Evolutionary conservation across 2,888 invertebrate genomes (phyloP), one percentile per base, ranked within the genome.

Genomic region (Lasioglossum zephyrum): DNA sequence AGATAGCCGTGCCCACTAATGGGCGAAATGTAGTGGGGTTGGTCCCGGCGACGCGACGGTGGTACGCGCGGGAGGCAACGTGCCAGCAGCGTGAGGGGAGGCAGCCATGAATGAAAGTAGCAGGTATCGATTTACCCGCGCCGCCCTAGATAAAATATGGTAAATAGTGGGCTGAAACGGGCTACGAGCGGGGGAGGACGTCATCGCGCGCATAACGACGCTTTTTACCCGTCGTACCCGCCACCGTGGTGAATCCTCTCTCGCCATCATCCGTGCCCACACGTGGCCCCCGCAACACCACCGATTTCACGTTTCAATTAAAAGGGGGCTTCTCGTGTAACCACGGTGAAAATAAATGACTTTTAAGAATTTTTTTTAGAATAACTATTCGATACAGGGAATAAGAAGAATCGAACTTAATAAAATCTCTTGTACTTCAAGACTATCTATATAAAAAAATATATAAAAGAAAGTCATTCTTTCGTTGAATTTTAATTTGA

Each of bases 31-130:
- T 53, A 87, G 86, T 86, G 85, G 85, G 87, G 84, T 83, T 85
- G 75, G 82, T 89, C 86, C 77, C 84, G 83, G 47, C 47, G 47
- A 47, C 47, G 47, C 47, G 60, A 26, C n/a, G 87, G 89, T 91
- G 91, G 92, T 89, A 88, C 89, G 87, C 86, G 90, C 66, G 66
- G 36, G 88, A 91, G 92, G 92, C 93, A 93, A 92, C 91, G 93
- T 93, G 93, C 91, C 92, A 92, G 89, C 87, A 53, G 9, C 91
- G 93, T 86, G 92, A 91, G 92, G 85, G 92, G 91, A 90, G 91
- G 92, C 90, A 92, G 93, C 93, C 93, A 94, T 94, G 94, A 94
- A 94, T 94, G 94, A 94, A 94, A 94, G 93, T 92, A 91, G 89
- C 92, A 91, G 92, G 92, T 94, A 94, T 94, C 94, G 94, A 94